Evolutionary conservation across 1,140 invertebrate species (phyloP).

Genomic region (Dreissena rostriformis): DNA sequence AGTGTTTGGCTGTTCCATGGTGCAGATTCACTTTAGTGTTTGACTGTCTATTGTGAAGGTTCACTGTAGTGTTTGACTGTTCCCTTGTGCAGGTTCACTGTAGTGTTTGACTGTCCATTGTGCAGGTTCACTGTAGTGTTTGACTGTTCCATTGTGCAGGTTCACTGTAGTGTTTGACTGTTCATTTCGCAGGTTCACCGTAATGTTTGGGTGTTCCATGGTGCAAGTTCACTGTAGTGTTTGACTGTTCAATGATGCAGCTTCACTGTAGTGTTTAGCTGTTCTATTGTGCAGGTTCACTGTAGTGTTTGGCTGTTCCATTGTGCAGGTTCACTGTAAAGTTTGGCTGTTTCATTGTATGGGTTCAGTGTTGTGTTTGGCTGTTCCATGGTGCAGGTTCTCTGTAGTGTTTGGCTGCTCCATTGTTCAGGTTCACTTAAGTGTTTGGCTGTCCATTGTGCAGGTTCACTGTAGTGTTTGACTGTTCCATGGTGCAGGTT

Average conservation of each 20-base stretch:
- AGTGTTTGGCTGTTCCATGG: too few relatives aligned
- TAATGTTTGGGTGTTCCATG: constrained; percentile 47
- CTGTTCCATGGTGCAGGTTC: neutral
- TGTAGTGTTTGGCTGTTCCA: neutral
- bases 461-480: neutral
- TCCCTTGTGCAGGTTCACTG: neutral
- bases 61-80: neutral
- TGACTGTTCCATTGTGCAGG: too few relatives aligned
- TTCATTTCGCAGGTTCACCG: neutral
- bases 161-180: too few relatives aligned
- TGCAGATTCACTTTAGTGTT: too few relatives aligned
- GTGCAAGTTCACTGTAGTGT: too few relatives aligned
- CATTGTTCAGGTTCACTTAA: constrained; percentile 57
- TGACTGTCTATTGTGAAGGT: neutral
- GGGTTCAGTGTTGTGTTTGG: too few relatives aligned
- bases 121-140: neutral
- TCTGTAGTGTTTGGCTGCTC: neutral
- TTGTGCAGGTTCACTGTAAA: neutral
- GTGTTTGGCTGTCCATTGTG: neutral
- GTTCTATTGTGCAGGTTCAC: too few relatives aligned
- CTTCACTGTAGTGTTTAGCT: neutral
- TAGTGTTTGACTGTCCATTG: neutral
- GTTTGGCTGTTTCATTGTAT: constrained; percentile 55
- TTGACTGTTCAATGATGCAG: neutral
- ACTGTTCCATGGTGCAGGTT: too few relatives aligned